Percentiles rank a stretch among this genome's conserved stretches.
Conservation (phyloP, 2,888 invertebrate species). For the Cryptocephalus primarius region DNA sequence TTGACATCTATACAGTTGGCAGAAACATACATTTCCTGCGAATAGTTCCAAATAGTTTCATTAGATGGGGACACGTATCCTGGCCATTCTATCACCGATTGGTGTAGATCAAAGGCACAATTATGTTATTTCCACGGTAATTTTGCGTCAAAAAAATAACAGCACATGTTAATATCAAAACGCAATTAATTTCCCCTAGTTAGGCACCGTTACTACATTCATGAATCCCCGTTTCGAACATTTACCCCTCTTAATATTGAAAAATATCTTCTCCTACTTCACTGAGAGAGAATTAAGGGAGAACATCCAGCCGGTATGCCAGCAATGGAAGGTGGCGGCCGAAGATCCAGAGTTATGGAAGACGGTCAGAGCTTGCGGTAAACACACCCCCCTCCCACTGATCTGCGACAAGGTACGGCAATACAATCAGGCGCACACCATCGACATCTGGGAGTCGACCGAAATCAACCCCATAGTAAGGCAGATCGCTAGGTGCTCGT, state of each 20-base stretch:
- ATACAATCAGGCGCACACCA: conserved; percentile 5
- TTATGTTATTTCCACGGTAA: too few species aligned
- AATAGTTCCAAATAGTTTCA: too few species aligned
- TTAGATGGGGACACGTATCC: too few species aligned
- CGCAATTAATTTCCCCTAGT: too few species aligned
- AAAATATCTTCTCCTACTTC: conserved; percentile 10
- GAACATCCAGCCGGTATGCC: conserved; percentile 11
- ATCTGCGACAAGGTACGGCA: conserved; percentile 12
- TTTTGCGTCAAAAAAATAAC: too few species aligned
- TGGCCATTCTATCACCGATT: too few species aligned
- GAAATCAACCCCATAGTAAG: conserved; percentile 7
- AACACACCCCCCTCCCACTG: conserved; percentile 1
- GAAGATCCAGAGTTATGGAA: conserved; percentile 11
- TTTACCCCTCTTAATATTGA: conserved; percentile 6
- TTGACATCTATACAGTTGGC: too few species aligned
- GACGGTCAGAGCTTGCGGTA: conserved; percentile 7
- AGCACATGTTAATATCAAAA: too few species aligned
- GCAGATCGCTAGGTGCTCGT: conserved; percentile 10
- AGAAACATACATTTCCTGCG: too few species aligned
- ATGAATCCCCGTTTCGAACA: conserved; percentile 3
- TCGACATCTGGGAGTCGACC: conserved; percentile 3
- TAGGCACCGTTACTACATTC: too few species aligned
- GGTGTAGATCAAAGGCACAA: too few species aligned
- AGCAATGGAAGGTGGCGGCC: conserved; percentile 10
- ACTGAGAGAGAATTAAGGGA: conserved; percentile 8